Evolutionary conservation across 2,888 invertebrate species (phyloP).

Genomic region (Epinotia ramella): DNA sequence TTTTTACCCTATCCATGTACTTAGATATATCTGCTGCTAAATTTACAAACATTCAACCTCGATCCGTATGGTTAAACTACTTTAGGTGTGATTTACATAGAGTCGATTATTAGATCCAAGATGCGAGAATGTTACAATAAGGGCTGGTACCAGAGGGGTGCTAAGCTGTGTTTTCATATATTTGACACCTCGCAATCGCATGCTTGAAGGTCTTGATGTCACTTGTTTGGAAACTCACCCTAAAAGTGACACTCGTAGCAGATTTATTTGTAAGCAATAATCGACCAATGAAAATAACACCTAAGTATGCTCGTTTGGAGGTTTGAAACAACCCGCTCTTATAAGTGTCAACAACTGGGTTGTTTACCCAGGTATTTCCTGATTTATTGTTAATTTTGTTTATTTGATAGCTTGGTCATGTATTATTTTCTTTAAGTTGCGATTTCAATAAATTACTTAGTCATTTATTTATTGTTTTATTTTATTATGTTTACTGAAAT

Average conservation of each 20-base stretch:
- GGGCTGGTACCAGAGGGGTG: too few species aligned
- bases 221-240: too few species aligned
- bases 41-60: background rate
- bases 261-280: background rate
- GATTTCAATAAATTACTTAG: constrained; percentile 50
- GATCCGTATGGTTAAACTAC: background rate
- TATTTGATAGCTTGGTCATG: constrained; percentile 49
- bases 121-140: background rate
- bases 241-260: background rate
- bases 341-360: background rate
- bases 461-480: constrained; percentile 51
- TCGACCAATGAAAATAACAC: background rate
- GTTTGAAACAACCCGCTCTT: background rate
- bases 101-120: background rate
- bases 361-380: constrained; percentile 23
- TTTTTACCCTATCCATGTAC: background rate
- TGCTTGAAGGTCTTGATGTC: too few species aligned
- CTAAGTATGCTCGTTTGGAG: background rate
- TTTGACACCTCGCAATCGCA: too few species aligned
- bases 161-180: too few species aligned
- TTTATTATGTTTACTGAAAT: constrained; percentile 48
- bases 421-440: constrained; percentile 52
- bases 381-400: constrained; percentile 47
- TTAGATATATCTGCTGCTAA: constrained; percentile 1
- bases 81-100: background rate